Evolutionary conservation across 2,797 vertebrate species (phyloP).

Genomic region (Pampus argenteus): DNA sequence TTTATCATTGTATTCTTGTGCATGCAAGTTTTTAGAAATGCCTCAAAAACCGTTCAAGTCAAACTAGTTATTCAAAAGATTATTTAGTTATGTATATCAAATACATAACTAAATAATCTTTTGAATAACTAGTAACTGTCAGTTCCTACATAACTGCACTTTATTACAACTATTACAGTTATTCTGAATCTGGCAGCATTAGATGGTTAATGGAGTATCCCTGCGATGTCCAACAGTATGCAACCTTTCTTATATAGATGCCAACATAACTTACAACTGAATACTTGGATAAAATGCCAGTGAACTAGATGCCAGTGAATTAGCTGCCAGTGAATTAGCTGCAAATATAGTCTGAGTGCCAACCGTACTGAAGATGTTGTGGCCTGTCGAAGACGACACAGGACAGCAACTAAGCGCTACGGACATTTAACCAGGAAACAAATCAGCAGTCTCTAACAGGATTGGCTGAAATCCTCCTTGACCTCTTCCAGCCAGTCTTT

Average conservation of each 20-base stretch:
- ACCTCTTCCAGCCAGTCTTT: conserved; percentile 58
- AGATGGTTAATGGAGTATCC: conserved; percentile 33
- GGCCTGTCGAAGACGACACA: conserved; percentile 19
- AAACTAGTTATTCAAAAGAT: neutral
- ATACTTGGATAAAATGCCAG: conserved; percentile 36
- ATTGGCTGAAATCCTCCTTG: conserved; percentile 61
- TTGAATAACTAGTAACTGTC: too few species aligned
- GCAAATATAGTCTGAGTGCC: conserved; percentile 32
- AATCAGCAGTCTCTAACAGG: conserved; percentile 49
- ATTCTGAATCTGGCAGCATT: conserved; percentile 35
- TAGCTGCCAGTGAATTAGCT: conserved; percentile 17
- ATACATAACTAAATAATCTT: conserved; percentile 5
- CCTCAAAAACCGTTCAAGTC: neutral
- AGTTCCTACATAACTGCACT: conserved; percentile 4
- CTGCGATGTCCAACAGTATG: conserved; percentile 41
- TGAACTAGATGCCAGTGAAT: conserved; percentile 41
- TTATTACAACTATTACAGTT: conserved; percentile 3
- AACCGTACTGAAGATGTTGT: conserved; percentile 36
- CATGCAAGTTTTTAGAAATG: neutral
- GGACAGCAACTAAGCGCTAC: conserved; percentile 30
- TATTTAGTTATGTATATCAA: neutral
- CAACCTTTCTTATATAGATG: conserved; percentile 31
- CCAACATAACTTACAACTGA: conserved; percentile 40
- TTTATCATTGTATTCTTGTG: neutral
- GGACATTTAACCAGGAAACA: conserved; percentile 53